Percentiles rank a stretch among this genome's conserved stretches.
phyloP scores from a whole-genome alignment of 2,888 invertebrate species.

The Piscicola geometra region DNA sequence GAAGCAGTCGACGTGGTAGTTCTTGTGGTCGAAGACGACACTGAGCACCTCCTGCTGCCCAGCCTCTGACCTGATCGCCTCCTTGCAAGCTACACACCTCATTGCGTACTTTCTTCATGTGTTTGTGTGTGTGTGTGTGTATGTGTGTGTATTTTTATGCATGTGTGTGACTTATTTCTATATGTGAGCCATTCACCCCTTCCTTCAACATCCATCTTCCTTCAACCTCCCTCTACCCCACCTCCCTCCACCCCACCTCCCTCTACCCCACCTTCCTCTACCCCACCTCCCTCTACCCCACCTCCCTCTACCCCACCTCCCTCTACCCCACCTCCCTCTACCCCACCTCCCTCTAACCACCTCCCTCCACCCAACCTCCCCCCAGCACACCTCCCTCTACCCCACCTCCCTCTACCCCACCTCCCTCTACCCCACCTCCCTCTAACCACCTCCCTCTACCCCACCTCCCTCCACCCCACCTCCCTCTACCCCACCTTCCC shows the following conservation, averaged over 20 bases:
- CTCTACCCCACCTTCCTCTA: background rate
- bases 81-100: background rate
- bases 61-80: background rate
- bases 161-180: too few species aligned
- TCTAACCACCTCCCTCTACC: background rate
- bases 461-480: background rate
- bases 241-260: background rate
- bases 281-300: too few species aligned
- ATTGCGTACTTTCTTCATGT: background rate
- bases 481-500: too few species aligned
- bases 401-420: background rate
- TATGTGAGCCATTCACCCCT: too few species aligned
- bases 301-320: too few species aligned
- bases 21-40: background rate
- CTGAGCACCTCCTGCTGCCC: background rate
- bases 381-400: background rate
- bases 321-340: too few species aligned
- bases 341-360: background rate
- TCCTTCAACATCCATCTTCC: too few species aligned
- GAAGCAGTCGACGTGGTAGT: slow-evolving; percentile 5
- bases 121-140: background rate
- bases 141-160: background rate
- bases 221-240: background rate
- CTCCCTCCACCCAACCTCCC: background rate
- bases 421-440: background rate